Evolutionary conservation across 2,797 vertebrate genomes (phyloP), one percentile per base, ranked within the genome.

Genomic region (Valencia hispanica): DNA sequence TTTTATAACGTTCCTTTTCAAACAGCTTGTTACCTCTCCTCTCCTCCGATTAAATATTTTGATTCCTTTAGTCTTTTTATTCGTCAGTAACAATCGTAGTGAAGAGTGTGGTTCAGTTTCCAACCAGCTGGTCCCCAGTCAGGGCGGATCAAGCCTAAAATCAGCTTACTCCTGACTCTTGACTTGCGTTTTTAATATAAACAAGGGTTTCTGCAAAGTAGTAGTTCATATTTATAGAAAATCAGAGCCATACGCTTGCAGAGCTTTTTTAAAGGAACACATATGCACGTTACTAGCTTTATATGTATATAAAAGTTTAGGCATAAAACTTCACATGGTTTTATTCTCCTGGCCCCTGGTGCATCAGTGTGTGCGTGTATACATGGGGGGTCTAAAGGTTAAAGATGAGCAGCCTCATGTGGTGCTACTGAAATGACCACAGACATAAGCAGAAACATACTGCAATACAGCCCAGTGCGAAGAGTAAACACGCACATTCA

Each of bases 391-490:
- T 66, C 65, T 41, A 76, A 74, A 77, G 71, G 76, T 73, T 59
- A 18, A 78, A 72, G 78, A 79, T 32, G 66, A 70, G 41, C 55
- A 41, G 50, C 45, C 12, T 68, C 72, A 73, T 68, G 22, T 27
- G 70, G 50, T 57, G 41, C 68, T 61, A 20, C 82, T 68, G 55
- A 75, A 51, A 81, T n/a, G 15, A 41, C 32, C 25, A 32, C 50
- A 77, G 63, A 57, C 36, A 63, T 43, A 73, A 27, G 68, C 75
- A 79, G 69, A 48, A 50, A n/a, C 34, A 34, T 53, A 15, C 9
- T 47, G 68, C 48, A 0, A 59, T 22, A 55, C 65, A 68, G 25
- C 25, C 8, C 39, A 68, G 25, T 68, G 41, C 65, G 45, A 68
- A 68, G 32, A 59, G n/a, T 27, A 68, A 43, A 68, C 41, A 68